phyloP scores from a whole-genome alignment of 2,113 vertebrate species.

The Zonotrichia leucophrys region DNA sequence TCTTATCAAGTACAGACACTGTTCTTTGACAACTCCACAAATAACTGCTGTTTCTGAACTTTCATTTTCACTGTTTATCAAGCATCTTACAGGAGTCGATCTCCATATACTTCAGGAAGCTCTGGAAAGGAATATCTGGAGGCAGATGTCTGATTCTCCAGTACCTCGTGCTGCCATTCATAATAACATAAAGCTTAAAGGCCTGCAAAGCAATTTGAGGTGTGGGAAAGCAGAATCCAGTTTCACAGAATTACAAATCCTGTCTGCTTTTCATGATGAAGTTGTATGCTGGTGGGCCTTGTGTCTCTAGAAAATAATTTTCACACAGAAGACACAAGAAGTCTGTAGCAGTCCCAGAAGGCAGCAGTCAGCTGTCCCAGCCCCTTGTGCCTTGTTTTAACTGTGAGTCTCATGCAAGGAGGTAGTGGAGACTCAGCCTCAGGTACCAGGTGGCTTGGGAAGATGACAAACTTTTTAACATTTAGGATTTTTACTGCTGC shows the following conservation, averaged over 20 bases:
- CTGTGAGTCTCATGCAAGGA: not conserved
- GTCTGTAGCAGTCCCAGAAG: not conserved
- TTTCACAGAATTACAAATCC: not conserved
- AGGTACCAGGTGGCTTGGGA: not conserved
- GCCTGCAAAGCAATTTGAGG: not conserved
- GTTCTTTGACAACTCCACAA: not conserved
- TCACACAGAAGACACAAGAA: not conserved
- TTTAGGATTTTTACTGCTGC: not conserved
- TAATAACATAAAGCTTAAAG: not conserved
- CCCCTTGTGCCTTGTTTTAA: not conserved
- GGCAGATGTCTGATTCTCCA: not conserved
- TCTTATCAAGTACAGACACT: not conserved
- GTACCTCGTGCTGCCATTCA: not conserved
- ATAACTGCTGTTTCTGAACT: not conserved
- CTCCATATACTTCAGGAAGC: not conserved
- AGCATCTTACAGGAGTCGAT: not conserved
- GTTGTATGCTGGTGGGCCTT: not conserved
- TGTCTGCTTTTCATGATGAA: not conserved
- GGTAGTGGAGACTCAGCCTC: not conserved
- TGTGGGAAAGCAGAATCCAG: not conserved
- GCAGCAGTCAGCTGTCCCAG: not conserved
- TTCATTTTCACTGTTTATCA: not conserved
- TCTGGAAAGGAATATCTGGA: not conserved
- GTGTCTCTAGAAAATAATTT: not conserved
- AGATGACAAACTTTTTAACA: not conserved